Percentiles rank a stretch among this genome's conserved stretches.
Evolutionary conservation across 2,797 vertebrate species (phyloP).

Genomic region (Centroberyx gerrardi): DNA sequence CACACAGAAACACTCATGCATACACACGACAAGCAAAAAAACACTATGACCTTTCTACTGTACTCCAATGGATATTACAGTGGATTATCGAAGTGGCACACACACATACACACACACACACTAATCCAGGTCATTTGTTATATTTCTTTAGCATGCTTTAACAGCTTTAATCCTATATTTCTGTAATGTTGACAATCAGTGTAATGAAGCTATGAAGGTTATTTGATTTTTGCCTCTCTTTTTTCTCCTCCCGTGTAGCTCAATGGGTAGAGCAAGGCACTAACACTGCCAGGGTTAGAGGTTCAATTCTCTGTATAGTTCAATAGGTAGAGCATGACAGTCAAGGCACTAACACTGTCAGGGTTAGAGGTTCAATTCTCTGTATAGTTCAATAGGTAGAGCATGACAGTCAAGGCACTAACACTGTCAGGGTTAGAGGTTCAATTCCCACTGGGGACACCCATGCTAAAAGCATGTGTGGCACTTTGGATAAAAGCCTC

Average conservation of each 20-base stretch:
- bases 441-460: too few species aligned
- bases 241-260: neutral
- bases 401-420: neutral
- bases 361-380: too few species aligned
- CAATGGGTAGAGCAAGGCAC: neutral
- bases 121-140: neutral
- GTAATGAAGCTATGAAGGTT: too few species aligned
- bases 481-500: constrained; percentile 24
- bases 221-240: neutral
- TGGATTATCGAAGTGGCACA: neutral
- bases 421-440: neutral
- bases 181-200: constrained; percentile 4
- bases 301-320: too few species aligned
- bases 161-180: neutral
- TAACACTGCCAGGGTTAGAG: neutral
- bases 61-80: neutral
- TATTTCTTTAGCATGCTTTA: neutral
- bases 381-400: too few species aligned
- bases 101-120: constrained; percentile 12
- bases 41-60: neutral
- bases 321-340: neutral
- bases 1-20: constrained; percentile 1
- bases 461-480: constrained; percentile 4
- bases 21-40: neutral
- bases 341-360: neutral